Conservation (phyloP, 2,113 vertebrate genomes). For the Rhabdomys dilectus region DNA sequence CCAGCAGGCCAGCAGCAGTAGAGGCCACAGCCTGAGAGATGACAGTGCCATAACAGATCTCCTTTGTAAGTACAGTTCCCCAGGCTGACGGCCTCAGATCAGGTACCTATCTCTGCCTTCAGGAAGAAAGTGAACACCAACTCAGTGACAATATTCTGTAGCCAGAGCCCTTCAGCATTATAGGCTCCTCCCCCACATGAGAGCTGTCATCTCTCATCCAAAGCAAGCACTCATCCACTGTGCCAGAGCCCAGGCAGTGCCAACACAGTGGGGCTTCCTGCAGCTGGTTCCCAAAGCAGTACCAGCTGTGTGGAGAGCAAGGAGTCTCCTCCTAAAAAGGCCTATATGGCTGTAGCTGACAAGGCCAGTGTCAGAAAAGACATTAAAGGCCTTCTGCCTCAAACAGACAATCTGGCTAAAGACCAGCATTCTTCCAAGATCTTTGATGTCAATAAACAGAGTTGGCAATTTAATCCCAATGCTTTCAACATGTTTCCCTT, state of each 20-base stretch:
- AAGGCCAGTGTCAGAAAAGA: background rate
- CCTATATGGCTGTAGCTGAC: background rate
- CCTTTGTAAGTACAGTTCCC: background rate
- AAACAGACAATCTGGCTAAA: background rate
- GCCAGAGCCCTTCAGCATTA: background rate
- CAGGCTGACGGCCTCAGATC: background rate
- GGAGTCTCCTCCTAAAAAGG: background rate
- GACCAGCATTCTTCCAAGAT: background rate
- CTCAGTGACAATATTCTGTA: background rate
- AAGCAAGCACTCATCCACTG: background rate
- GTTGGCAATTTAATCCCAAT: background rate
- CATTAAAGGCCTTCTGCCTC: background rate
- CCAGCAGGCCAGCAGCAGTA: conserved; percentile 8
- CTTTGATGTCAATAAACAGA: background rate
- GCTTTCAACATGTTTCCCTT: accelerated
- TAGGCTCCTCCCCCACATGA: background rate
- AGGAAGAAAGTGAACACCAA: background rate
- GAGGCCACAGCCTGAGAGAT: background rate
- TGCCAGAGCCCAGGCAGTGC: background rate
- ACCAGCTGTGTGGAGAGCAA: background rate
- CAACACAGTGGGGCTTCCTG: background rate
- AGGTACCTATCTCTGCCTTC: background rate
- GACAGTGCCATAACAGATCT: background rate
- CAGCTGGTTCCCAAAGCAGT: background rate
- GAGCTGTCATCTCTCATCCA: background rate